Conservation (phyloP, 2,888 invertebrate species). For the Plagiodera versicolora region DNA sequence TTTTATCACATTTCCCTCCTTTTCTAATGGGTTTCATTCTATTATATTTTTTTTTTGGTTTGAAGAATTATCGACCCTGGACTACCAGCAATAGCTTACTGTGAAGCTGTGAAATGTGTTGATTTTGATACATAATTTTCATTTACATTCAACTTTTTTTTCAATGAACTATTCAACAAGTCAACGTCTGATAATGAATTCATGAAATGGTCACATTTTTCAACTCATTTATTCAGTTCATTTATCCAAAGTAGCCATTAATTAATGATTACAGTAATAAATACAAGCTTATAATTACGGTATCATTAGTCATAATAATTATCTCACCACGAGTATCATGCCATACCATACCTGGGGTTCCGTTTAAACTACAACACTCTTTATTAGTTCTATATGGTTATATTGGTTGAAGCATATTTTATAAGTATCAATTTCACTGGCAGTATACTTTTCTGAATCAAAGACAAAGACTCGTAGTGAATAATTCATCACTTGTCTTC, state of each 20-base stretch:
- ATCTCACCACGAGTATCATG: constrained; percentile 9
- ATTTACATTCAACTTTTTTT: too few species aligned
- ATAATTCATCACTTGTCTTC: neutral
- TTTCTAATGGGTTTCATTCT: too few species aligned
- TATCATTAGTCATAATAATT: constrained; percentile 11
- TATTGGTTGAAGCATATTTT: neutral
- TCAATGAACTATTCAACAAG: too few species aligned
- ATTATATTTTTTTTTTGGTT: too few species aligned
- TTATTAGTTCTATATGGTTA: neutral
- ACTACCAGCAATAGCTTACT: too few species aligned
- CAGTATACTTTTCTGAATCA: neutral
- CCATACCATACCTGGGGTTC: constrained; percentile 9
- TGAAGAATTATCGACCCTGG: too few species aligned
- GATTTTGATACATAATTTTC: too few species aligned
- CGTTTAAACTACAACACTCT: neutral
- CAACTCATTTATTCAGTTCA: constrained; percentile 3
- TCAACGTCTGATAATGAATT: too few species aligned
- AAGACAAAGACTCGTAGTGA: neutral
- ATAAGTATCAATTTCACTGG: neutral
- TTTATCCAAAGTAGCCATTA: constrained; percentile 9
- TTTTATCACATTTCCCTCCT: too few species aligned
- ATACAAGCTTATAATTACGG: constrained; percentile 12
- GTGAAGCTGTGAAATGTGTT: too few species aligned
- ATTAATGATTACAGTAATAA: constrained; percentile 15
- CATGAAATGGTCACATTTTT: neutral